Conservation (phyloP, 1,140 invertebrate species). For the Gyrodactylus bullatarudis region DNA sequence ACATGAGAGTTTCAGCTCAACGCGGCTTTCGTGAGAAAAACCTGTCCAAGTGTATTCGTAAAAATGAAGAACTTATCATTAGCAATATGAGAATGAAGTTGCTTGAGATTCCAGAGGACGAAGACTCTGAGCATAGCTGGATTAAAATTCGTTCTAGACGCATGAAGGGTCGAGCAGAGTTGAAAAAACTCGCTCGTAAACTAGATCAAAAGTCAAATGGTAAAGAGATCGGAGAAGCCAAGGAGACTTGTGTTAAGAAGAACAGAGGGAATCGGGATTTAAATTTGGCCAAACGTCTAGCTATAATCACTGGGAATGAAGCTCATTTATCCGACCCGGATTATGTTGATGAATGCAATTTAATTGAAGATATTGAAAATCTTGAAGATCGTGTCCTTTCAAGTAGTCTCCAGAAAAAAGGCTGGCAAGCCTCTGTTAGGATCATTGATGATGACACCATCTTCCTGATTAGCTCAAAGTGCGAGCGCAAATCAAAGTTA, state of each 20-base stretch:
- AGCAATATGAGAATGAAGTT: background rate
- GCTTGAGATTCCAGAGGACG: background rate
- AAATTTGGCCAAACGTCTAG: background rate
- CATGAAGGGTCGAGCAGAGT: background rate
- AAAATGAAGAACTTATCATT: background rate
- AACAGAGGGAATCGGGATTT: background rate
- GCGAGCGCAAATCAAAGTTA: background rate
- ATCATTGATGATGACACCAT: background rate
- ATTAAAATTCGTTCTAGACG: background rate
- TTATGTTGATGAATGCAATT: background rate
- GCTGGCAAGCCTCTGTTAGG: background rate
- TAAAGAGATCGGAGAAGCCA: too few relatives aligned
- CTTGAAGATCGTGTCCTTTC: background rate
- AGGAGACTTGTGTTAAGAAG: too few relatives aligned
- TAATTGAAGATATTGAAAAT: background rate
- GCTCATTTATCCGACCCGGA: background rate
- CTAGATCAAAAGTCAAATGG: background rate
- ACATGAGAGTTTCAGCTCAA: background rate
- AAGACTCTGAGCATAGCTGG: background rate
- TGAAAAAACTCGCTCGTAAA: background rate
- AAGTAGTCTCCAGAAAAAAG: background rate
- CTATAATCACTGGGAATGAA: background rate
- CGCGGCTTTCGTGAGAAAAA: background rate
- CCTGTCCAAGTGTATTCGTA: background rate
- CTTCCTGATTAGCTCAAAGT: background rate